Evolutionary conservation across 2,797 vertebrate species (phyloP), one percentile per base, ranked within the genome.

Genomic region (Macrochelys suwanniensis): DNA sequence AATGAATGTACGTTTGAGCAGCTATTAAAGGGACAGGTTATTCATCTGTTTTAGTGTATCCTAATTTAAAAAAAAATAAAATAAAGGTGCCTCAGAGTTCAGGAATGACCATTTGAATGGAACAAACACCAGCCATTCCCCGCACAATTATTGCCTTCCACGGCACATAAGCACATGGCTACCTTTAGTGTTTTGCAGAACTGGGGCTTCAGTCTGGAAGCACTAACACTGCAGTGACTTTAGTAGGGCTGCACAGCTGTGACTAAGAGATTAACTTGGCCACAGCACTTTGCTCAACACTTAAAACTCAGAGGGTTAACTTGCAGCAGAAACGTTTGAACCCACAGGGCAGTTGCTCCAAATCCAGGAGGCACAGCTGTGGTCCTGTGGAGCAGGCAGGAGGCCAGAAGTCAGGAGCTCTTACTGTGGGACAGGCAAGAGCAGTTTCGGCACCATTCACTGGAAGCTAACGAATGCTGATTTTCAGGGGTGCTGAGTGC

Each of bases 61-160:
- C 59, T 61, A 26, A 54, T 31, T 31, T 59, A 3, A 6, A 59
- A 42, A 3, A 16, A 61, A 59, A 42, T 42, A 16, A 61, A 56
- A 25, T 56, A 56, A 56, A 53, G 28, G 26, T 31, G 59, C 57
- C 31, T 65, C 59, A 65, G 59, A 65, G 17, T 4, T n/a, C 15
- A n/a, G 33, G 33, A 65, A n/a, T 65, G 33, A 65, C 6, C 15
- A 65, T 65, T 65, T 13, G 15, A 33, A 10, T 65, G 61, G 13
- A 17, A 65, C 61, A n/a, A 33, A 65, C 61, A 65, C 15, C 61
- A n/a, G 33, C 61, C 7, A 4, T n/a, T 65, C 33, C 33, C 16
- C n/a, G 15, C 61, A 33, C 61, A 53, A 21, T 19, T 5, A 3
- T 15, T 45, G 71, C 26, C 74, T 1, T 1, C 11, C 10, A 0